A percentile compares a stretch with the other conserved stretches of the same genome.
Evolutionary conservation across 2,113 vertebrate species (phyloP).

Genomic region (Clupea harengus): DNA sequence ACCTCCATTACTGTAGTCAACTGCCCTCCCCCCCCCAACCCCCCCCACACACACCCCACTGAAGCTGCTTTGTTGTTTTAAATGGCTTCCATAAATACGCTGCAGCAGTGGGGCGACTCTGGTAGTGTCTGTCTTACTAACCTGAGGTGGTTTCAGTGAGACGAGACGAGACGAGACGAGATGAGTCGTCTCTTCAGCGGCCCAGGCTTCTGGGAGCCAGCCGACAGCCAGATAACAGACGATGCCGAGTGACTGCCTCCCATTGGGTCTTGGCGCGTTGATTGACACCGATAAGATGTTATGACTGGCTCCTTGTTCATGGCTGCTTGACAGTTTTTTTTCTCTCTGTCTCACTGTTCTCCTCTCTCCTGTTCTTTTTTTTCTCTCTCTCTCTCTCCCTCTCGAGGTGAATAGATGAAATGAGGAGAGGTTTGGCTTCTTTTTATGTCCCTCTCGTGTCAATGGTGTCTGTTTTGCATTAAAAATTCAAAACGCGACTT

Average conservation of each 20-base stretch:
- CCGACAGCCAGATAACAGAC: background rate
- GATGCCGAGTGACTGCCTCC: background rate
- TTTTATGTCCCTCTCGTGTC: slow-evolving; percentile 27
- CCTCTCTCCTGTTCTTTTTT: slow-evolving; percentile 28
- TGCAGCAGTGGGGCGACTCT: slow-evolving; percentile 25
- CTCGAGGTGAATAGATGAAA: slow-evolving; percentile 45
- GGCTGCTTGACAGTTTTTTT: slow-evolving; percentile 35
- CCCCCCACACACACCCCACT: slow-evolving; percentile 11
- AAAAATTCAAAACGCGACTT: background rate
- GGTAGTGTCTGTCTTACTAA: slow-evolving; percentile 37
- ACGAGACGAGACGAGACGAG: background rate
- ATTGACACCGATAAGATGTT: slow-evolving; percentile 60
- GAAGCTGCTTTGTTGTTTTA: slow-evolving; percentile 27
- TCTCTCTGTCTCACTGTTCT: slow-evolving; percentile 39
- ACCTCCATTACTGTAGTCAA: slow-evolving; percentile 35
- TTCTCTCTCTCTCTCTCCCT: background rate
- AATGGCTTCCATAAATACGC: slow-evolving; percentile 54
- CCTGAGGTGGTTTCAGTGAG: slow-evolving; percentile 36
- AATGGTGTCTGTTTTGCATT: slow-evolving; percentile 5
- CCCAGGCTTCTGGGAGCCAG: background rate
- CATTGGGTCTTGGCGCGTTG: slow-evolving; percentile 44
- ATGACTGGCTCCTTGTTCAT: slow-evolving; percentile 51
- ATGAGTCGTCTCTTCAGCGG: slow-evolving; percentile 6
- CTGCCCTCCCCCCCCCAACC: no score
- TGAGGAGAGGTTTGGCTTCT: slow-evolving; percentile 42